These are phyloP conservation scores for Dryadula phaetusa DNA, from an alignment of 2,888 invertebrate genomes.

Conservation along the genomic window DNA sequence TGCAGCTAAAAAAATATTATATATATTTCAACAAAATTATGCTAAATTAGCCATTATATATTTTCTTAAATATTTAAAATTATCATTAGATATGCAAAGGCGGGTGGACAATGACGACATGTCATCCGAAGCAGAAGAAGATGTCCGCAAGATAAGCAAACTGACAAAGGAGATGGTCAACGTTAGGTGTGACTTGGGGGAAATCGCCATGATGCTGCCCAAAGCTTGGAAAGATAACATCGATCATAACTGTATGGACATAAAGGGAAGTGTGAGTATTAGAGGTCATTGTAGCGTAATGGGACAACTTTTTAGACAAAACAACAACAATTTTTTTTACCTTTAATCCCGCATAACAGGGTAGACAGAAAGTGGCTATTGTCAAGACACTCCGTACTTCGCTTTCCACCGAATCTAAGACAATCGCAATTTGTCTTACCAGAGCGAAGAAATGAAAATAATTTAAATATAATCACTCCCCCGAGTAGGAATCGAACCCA, in stretches of 20 bases:
- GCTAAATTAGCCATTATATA: neutral
- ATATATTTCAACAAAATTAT: too few relatives aligned
- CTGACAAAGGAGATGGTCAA: conserved; percentile 66
- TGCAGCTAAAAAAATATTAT: too few relatives aligned
- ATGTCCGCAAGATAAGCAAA: conserved; percentile 65
- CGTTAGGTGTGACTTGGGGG: conserved; percentile 66
- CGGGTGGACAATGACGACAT: conserved; percentile 67
- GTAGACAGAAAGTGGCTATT: too few relatives aligned
- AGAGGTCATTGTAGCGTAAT: neutral
- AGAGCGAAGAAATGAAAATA: too few relatives aligned
- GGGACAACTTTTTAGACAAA: too few relatives aligned
- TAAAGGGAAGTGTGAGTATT: conserved; percentile 65
- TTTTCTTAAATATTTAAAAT: neutral
- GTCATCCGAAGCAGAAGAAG: conserved; percentile 74
- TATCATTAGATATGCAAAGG: conserved; percentile 62
- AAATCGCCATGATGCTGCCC: conserved; percentile 62
- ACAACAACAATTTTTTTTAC: too few relatives aligned
- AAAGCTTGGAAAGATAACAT: conserved; percentile 78
- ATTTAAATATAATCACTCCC: too few relatives aligned
- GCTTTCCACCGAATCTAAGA: too few relatives aligned
- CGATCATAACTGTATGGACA: conserved; percentile 73
- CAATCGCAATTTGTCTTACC: too few relatives aligned
- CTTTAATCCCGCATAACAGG: too few relatives aligned
- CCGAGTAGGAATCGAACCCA: too few relatives aligned
- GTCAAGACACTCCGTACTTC: too few relatives aligned